A percentile compares a stretch with the other conserved stretches of the same genome.
Evolutionary conservation across 2,113 vertebrate genomes (phyloP).

Genomic region (Smithornis capensis): DNA sequence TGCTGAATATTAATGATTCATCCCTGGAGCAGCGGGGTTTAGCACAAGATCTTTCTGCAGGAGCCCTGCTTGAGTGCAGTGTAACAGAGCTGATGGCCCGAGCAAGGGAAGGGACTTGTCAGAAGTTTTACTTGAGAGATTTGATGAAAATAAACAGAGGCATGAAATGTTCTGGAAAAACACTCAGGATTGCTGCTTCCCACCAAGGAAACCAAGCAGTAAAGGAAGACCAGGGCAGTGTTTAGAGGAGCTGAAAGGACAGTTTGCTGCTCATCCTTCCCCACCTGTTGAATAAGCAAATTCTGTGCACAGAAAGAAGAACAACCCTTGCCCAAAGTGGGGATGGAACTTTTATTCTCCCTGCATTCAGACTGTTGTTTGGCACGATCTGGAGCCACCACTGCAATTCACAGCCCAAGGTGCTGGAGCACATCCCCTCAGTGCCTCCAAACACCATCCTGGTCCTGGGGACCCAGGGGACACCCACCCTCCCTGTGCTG

Average conservation of each 20-base stretch:
- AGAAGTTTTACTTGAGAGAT: background rate
- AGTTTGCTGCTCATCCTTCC: background rate
- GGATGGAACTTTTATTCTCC: fast-evolving
- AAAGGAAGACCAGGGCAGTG: background rate
- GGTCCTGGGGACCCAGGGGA: background rate
- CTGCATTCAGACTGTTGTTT: background rate
- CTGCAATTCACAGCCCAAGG: fast-evolving
- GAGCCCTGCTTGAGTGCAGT: background rate
- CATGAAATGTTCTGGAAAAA: background rate
- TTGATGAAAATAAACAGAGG: background rate
- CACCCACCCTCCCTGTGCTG: fast-evolving
- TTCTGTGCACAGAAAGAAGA: background rate
- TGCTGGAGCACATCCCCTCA: background rate
- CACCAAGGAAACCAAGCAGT: background rate
- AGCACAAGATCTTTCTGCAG: background rate
- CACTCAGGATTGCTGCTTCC: background rate
- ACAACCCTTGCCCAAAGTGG: fast-evolving
- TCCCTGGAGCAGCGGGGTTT: background rate
- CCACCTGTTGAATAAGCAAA: background rate
- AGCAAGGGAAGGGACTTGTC: background rate
- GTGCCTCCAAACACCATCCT: fast-evolving
- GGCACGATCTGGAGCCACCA: fast-evolving
- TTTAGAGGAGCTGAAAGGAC: background rate
- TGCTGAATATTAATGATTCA: slow-evolving; percentile 28
- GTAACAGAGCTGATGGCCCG: background rate